A percentile compares a stretch with the other conserved stretches of the same genome.
Conservation (phyloP, 2,113 vertebrate genomes). For the Syngnathus typhle region DNA sequence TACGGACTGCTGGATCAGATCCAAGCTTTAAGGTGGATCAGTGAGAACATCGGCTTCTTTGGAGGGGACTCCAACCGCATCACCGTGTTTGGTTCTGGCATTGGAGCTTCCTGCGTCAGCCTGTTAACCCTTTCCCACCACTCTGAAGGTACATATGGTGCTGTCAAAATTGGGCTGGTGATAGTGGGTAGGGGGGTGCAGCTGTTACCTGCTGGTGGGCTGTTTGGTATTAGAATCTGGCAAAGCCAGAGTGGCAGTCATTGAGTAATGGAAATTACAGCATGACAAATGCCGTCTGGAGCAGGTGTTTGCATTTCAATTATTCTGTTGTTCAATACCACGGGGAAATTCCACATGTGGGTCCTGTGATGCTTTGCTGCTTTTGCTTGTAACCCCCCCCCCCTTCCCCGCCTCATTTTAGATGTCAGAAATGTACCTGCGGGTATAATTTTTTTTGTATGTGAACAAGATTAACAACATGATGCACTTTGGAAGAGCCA, state of each 20-base stretch:
- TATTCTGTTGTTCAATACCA: slow-evolving; percentile 15
- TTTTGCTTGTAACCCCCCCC: not conserved
- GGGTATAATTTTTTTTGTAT: slow-evolving; percentile 14
- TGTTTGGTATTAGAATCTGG: slow-evolving; percentile 32
- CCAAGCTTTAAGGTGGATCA: slow-evolving; percentile 96
- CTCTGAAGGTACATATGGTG: slow-evolving; percentile 83
- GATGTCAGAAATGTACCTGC: slow-evolving; percentile 20
- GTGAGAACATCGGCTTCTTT: slow-evolving; percentile 97
- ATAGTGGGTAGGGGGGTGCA: slow-evolving; percentile 15
- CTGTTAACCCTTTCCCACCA: slow-evolving; percentile 96
- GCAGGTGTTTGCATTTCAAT: slow-evolving; percentile 49
- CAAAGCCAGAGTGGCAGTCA: slow-evolving; percentile 23
- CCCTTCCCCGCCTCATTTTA: not conserved
- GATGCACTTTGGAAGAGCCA: slow-evolving; percentile 11
- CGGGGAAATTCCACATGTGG: slow-evolving; percentile 23
- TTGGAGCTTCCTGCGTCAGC: slow-evolving; percentile 96
- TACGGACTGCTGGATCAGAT: slow-evolving; percentile 98
- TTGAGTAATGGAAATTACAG: slow-evolving; percentile 34
- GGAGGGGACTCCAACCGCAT: slow-evolving; percentile 94
- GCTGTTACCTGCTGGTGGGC: slow-evolving; percentile 28
- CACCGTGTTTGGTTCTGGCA: slow-evolving; percentile 95
- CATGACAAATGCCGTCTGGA: slow-evolving; percentile 23
- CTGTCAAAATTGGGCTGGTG: not conserved
- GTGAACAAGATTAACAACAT: slow-evolving; percentile 23
- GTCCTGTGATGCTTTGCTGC: slow-evolving; percentile 10